Evolutionary conservation across 2,888 invertebrate species (phyloP), one percentile per base, ranked within the genome.

Genomic region (Drosophila vallismaia): DNA sequence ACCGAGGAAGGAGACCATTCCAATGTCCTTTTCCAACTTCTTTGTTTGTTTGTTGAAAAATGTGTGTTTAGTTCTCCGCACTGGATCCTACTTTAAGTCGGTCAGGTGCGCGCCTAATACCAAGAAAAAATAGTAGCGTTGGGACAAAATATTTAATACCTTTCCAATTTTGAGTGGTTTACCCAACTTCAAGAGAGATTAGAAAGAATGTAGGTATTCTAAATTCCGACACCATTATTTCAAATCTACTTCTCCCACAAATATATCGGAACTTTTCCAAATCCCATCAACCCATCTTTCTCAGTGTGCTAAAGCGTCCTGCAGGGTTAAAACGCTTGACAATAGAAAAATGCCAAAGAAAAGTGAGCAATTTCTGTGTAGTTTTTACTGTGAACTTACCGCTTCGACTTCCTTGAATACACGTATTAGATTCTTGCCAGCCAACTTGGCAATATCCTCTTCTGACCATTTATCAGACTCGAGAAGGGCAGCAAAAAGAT

Each of bases 401-500:
- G 94, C 94, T 92, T 96, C 96, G 75, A 95, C 96, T 91, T 93
- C 92, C 82, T 93, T 93, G 89, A 97, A 94, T 81, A 97, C 97
- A 90, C 97, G 94, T 90, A 97, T 94, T 82, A 97, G 94, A 92
- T 97, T 97, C 91, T 94, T 94, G 76, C 97, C 97, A 68, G 96
- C 97, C 89, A 97, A 92, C 91, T 96, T 95, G 84, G 95, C 95
- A 90, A 97, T 95, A 92, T 97, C 96, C 58, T 94, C 94, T 90
- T 96, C 96, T 77, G 95, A 94, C 97, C 97, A 97, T 79, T 93
- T 93, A 66, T 96, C 95, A 91, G 96, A 96, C 74, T 95, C 95
- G 82, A 97, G 93, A 72, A 97, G 92, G 84, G 96, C 95, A 14
- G 96, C 96, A 89, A 97, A 93, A 77, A 97, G 93, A 91, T 96